phyloP scores from a whole-genome alignment of 2,113 vertebrate species.

The Pelvicachromis taeniatus region DNA sequence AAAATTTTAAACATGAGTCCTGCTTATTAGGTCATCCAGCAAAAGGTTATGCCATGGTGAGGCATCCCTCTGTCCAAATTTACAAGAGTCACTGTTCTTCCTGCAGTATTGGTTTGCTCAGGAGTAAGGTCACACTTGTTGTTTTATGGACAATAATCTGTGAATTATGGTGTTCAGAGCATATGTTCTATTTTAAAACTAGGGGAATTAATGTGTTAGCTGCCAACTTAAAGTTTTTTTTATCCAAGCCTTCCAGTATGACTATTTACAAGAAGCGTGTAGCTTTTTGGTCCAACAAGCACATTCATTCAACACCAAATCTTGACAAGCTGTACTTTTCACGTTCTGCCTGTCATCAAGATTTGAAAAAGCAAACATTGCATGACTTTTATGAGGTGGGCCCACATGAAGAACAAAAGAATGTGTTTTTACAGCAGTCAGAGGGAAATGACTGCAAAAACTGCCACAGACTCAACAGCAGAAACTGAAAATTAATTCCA shows the following conservation, averaged over 20 bases:
- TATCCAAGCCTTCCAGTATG: neutral
- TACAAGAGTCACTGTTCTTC: too few species aligned
- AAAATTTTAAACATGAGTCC: too few species aligned
- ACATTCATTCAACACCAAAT: neutral
- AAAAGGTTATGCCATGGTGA: too few species aligned
- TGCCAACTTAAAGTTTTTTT: neutral
- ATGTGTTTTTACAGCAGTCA: neutral
- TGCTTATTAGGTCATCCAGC: too few species aligned
- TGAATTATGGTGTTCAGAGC: neutral
- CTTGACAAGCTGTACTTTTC: neutral
- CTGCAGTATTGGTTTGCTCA: too few species aligned
- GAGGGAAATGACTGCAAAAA: neutral
- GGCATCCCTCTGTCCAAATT: too few species aligned
- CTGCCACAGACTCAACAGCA: neutral
- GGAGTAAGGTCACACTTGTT: neutral
- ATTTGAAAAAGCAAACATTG: neutral
- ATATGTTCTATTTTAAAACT: neutral
- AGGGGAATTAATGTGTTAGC: neutral
- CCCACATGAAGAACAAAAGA: neutral
- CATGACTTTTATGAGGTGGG: neutral
- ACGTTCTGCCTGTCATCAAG: neutral
- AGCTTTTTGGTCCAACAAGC: neutral
- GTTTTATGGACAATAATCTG: neutral
- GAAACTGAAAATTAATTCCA: neutral
- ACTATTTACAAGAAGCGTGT: neutral